Conservation (phyloP, 53 echinoderm and acorn worm genomes). For the Luidia sarsii region DNA sequence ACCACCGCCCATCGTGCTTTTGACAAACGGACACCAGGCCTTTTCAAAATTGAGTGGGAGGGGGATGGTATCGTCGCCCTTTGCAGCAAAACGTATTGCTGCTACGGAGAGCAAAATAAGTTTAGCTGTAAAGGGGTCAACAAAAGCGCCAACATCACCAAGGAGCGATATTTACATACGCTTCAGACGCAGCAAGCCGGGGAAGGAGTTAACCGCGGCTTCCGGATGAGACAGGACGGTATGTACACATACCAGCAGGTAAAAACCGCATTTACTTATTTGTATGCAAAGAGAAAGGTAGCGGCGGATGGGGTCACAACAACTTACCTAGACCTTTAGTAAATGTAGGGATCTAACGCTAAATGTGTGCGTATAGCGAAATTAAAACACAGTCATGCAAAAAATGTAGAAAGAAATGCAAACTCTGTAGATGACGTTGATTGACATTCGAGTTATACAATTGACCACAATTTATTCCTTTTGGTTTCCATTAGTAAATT, state of each 20-base stretch:
- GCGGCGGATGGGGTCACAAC: constrained; percentile 1
- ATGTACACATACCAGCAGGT: too few relatives aligned
- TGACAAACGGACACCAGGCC: too few relatives aligned
- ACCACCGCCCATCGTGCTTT: constrained; percentile 21
- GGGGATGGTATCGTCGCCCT: constrained; percentile 58
- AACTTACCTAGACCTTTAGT: constrained; percentile 4
- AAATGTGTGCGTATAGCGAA: too few relatives aligned
- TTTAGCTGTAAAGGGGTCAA: constrained; percentile 41
- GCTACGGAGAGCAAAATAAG: constrained; percentile 35
- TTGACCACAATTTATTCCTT: too few relatives aligned
- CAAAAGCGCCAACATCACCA: constrained; percentile 33
- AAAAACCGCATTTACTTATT: neutral
- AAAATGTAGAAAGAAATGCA: too few relatives aligned
- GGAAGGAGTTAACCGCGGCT: neutral
- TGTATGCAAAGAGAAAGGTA: constrained; percentile 8
- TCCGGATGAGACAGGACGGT: neutral
- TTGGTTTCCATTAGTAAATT: too few relatives aligned
- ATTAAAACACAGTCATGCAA: too few relatives aligned
- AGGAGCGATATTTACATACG: neutral
- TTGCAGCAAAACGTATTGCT: constrained; percentile 55
- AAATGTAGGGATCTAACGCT: neutral
- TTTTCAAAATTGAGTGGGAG: constrained; percentile 59
- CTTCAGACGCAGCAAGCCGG: neutral
- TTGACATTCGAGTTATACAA: too few relatives aligned
- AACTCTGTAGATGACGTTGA: too few relatives aligned